Evolutionary conservation across 2,888 invertebrate species (phyloP).

Genomic region (Ramazzottius varieornatus): DNA sequence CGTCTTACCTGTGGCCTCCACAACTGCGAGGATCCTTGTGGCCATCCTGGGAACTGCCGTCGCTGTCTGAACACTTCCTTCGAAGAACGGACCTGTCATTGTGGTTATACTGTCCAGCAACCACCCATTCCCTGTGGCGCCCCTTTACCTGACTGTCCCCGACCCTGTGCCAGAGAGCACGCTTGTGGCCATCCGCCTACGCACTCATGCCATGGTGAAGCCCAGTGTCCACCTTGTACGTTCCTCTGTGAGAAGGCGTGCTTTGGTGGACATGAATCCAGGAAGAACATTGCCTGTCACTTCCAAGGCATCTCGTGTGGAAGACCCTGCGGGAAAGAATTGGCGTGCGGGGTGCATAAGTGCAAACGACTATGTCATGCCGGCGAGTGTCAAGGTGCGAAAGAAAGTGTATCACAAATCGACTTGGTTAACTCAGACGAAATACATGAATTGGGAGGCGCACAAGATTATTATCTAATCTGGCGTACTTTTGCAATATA

Average conservation of each 20-base stretch:
- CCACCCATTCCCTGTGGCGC: slow-evolving; percentile 84
- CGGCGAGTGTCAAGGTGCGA: slow-evolving; percentile 41
- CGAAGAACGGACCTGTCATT: slow-evolving; percentile 67
- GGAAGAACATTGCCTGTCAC: slow-evolving; percentile 65
- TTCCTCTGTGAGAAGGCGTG: slow-evolving; percentile 59
- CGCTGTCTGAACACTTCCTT: slow-evolving; percentile 30
- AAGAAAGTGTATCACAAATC: no score
- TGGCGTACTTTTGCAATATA: no score
- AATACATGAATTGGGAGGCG: no score
- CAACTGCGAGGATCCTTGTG: slow-evolving; percentile 53
- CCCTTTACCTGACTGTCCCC: slow-evolving; percentile 47
- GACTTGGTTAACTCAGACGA: no score
- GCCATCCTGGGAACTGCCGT: slow-evolving; percentile 40
- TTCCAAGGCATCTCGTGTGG: slow-evolving; percentile 70
- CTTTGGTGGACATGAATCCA: slow-evolving; percentile 46
- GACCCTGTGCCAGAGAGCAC: slow-evolving; percentile 46
- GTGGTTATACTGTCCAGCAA: slow-evolving; percentile 54
- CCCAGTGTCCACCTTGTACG: slow-evolving; percentile 52
- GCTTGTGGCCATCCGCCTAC: slow-evolving; percentile 52
- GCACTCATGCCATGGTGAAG: slow-evolving; percentile 52
- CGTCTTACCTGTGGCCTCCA: slow-evolving; percentile 61
- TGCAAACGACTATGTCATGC: slow-evolving; percentile 55
- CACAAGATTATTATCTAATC: no score
- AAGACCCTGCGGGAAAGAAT: slow-evolving; percentile 46
- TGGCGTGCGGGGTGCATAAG: slow-evolving; percentile 56